Base-by-base conservation (phyloP, 2,797 vertebrate species). In the Sebastes elongatus region DNA sequence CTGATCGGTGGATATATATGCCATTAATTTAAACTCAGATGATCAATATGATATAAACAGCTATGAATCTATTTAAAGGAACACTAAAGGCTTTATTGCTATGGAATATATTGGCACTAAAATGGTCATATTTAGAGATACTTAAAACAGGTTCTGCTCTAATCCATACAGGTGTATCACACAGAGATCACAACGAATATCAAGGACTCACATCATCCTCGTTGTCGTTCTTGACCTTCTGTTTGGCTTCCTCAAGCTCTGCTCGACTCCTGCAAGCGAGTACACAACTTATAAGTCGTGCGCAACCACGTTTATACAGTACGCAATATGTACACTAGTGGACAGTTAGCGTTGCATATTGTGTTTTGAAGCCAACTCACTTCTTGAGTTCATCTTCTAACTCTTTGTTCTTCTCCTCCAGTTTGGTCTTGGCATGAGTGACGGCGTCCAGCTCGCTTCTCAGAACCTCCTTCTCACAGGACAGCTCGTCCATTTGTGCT, bases 311-410 rank as follows among this genome's bases (percentile, higher is more conserved):
- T 63, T 20, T 1, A 32, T 9, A 55, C 46, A 42, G 22, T 10
- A 10, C 0, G 2, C 9, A 35, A 35, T 4, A 0, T 0, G 11
- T 20, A 7, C 1, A 72, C 27, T 2, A 10, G 6, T 7, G 16
- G 28, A 2, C 8, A 6, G 20, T 28, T 33, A 30, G 4, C 2
- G 42, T 11, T 49, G 11, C 2, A 27, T 7, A 7, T 13, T 0
- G n/a, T 7, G 38, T 22, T 56, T 3, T n/a, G 16, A 56, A 30
- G 42, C 10, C 0, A 2, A 83, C 97, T 94, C 83, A 99, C 98
- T 96, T 96, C 88, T 96, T 97, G n/a, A 99, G 93, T 74, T 99
- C 98, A 56, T 99, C 98, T 65, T 99, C 98, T 61, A 99, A 85
- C 56, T 99, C 98, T 88, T 97, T 98, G 93, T 97, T 94, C 80